Conservation (phyloP, 2,113 vertebrate genomes). For the Parus major region DNA sequence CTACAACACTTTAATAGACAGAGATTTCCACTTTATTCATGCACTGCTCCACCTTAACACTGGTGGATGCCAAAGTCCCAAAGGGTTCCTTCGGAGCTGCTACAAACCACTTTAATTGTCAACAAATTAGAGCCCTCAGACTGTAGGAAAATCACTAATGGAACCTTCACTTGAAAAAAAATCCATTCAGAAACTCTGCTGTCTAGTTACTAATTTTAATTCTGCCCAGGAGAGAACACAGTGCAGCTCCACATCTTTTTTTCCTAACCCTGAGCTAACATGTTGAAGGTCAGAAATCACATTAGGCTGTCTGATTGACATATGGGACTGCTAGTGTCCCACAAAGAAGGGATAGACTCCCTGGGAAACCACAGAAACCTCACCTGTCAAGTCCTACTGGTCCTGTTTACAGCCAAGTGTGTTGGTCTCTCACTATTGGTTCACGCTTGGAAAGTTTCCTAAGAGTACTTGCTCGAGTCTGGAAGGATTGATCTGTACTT, state of each 20-base stretch:
- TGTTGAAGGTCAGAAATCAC: not conserved
- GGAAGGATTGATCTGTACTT: not conserved
- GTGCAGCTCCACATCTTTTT: not conserved
- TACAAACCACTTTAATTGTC: not conserved
- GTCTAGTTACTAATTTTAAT: not conserved
- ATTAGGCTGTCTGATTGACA: not conserved
- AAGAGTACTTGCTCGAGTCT: not conserved
- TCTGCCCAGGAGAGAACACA: not conserved
- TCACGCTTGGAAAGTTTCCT: not conserved
- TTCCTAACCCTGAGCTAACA: not conserved
- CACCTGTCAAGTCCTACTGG: not conserved
- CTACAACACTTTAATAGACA: not conserved
- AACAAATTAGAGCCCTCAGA: not conserved
- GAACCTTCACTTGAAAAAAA: not conserved
- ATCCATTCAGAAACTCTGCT: not conserved
- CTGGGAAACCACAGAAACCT: not conserved
- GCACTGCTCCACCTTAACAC: not conserved
- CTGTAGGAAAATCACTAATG: constrained; percentile 5
- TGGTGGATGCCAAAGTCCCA: not conserved
- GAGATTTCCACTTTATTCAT: not conserved
- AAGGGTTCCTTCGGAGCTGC: not conserved
- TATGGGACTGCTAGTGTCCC: not conserved
- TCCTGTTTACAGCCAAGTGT: not conserved
- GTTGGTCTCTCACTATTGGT: not conserved
- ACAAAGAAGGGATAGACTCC: not conserved